Evolutionary conservation across 2,113 vertebrate genomes (phyloP).

Genomic region (Thryonomys swinderianus): DNA sequence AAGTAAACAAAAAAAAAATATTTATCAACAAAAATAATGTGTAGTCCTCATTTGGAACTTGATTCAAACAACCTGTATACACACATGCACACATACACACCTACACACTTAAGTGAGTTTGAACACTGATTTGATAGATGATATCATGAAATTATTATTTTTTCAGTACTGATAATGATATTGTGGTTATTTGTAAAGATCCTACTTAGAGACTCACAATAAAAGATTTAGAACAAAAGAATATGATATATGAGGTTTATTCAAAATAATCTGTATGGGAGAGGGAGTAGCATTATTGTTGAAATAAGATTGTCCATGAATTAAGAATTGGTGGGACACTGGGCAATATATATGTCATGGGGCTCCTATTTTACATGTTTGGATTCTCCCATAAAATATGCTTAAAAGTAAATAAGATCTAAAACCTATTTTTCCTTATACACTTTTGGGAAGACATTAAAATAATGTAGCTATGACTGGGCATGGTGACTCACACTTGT

Average conservation of each 20-base stretch:
- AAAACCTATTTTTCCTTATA: neutral
- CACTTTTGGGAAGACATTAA: neutral
- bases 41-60: neutral
- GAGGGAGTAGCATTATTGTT: neutral
- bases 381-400: constrained; percentile 24
- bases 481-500: too few species aligned
- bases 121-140: neutral
- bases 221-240: constrained; percentile 39
- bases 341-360: neutral
- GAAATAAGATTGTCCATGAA: neutral
- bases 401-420: neutral
- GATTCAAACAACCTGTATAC: neutral
- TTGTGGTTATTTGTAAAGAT: neutral
- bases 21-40: neutral
- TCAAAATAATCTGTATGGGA: constrained; percentile 20
- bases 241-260: neutral
- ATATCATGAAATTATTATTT: neutral
- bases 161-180: neutral
- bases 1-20: neutral
- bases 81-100: neutral
- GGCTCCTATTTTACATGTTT: neutral
- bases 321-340: constrained; percentile 10
- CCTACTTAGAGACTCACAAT: neutral
- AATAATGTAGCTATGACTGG: too few species aligned
- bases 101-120: neutral